A percentile compares a stretch with the other conserved stretches of the same genome.
Conservation (phyloP, 2,888 invertebrate species). For the Sarcophaga subvicina region DNA sequence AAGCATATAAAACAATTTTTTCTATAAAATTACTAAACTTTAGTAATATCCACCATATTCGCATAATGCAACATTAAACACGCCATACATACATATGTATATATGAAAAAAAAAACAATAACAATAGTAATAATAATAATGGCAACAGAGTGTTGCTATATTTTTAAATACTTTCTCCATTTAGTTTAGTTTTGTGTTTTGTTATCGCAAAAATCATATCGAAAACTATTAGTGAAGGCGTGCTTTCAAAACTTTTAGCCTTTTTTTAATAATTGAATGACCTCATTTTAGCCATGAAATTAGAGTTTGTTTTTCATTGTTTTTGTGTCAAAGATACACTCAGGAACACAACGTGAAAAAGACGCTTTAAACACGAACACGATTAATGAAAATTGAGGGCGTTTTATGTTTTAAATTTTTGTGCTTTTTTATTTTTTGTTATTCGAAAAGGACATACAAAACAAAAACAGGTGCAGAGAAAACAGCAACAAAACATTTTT, state of each 20-base stretch:
- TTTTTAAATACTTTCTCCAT: not conserved
- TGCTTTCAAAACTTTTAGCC: conserved; percentile 34
- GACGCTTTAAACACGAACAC: conserved; percentile 27
- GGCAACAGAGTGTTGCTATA: conserved; percentile 7
- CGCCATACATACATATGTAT: conserved; percentile 5
- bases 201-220: conserved; percentile 35
- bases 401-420: conserved; percentile 12
- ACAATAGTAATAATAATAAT: conserved; percentile 9
- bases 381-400: conserved; percentile 23
- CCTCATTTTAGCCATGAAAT: conserved; percentile 32
- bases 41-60: not conserved
- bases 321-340: not conserved
- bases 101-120: conserved; percentile 26
- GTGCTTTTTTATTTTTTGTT: not conserved
- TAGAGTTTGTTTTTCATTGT: not conserved
- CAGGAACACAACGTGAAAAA: not conserved
- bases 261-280: conserved; percentile 46
- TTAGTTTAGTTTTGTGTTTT: conserved; percentile 1
- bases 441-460: conserved; percentile 13
- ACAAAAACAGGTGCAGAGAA: conserved; percentile 28
- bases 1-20: not conserved
- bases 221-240: conserved; percentile 41
- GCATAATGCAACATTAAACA: conserved; percentile 14
- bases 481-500: conserved; percentile 43
- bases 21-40: no score